Base-by-base conservation (phyloP, 2,113 vertebrate genomes). In the Noturus placidus region DNA sequence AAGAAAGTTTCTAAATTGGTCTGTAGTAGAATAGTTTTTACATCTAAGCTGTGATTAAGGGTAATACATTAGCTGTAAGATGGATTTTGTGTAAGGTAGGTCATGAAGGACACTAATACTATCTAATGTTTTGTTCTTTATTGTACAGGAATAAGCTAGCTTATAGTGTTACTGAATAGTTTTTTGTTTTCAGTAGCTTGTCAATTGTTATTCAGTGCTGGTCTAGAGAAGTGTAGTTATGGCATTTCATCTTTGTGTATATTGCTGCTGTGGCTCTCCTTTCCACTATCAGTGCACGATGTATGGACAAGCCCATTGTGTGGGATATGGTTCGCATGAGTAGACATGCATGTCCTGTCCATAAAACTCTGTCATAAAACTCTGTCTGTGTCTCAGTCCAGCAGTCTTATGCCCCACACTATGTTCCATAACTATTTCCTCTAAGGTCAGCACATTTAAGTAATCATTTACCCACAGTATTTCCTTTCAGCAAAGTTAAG, bases 341-440 rank as follows among this genome's bases (percentile, higher is more conserved):
- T 81, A 84, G 84, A 85, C 86, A 90, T 91, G 65, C 87, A 89
- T 94, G 61, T 88, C 92, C 92, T 91, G 85, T 79, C 84, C 89
- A 89, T 72, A 81, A 38, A 42, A 38, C n/a, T 25, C 56, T n/a
- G n/a, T n/a, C n/a, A n/a, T n/a, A n/a, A n/a, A n/a, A n/a, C n/a
- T 77, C 30, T 33, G 61, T 65, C 19, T 87, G 63, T 82, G 81
- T 90, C 87, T 80, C 69, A 84, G 77, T 88, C 72, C 84, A 67
- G 61, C 63, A 52, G 50, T 85, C 54, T 87, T 82, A 25, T 74
- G 33, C 5, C 86, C 78, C 46, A 70, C 83, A 80, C 70, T 79
- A 86, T 30, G 65, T 76, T 50, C 82, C 30, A 22, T 59, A 65
- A 70, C 86, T 54, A 67, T 52, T 87, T 59, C 72, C 65, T 17